Base-by-base conservation (phyloP, 1,140 invertebrate genomes). In the Diorhabda elongata region DNA sequence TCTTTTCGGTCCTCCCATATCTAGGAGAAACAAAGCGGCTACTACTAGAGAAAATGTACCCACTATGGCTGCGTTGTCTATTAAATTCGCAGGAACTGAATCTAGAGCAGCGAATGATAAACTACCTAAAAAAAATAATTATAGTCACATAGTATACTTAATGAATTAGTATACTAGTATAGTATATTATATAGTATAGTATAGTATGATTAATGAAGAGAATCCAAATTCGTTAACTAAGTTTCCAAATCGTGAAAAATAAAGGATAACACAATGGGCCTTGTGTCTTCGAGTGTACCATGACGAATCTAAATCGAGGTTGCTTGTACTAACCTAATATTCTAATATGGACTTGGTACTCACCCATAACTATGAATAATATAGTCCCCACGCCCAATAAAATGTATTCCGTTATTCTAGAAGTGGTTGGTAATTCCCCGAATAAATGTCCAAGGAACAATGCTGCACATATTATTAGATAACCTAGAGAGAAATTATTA, bases 51-150 rank as follows among this genome's bases (percentile, higher is more conserved):
- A 88, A 3, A 91, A 79, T 6, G 85, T 84, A 1, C 90, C 90
- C 8, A 91, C 82, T 41, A 91, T 85, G 0, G 89, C 86, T 0
- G 89, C 89, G 78, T 91, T 91, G 71, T 89, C 88, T 4, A 90
- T 81, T 58, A 92, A 80, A 56, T 88, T 84, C 6, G 81, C 76
- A 3, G 89, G 89, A 3, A 91, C 85, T 58, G 86, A 88, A 74
- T 92, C 90, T 73, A 91, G 83, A 4, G 89, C 87, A 7, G 88
- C 87, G 63, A 91, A 81, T 67, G 87, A 86, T 74, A 91, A 79
- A 73, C 86, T 87, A 73, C 85, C 86, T 87, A 75, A 6, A 70
- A n/a, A 75, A 9, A 67, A 58, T 57, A 44, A 64, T 26, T 26
- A 26, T 26, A 26, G 26, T 26, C 26, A 26, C 26, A 26, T 26